Base-by-base conservation (phyloP, 2,113 vertebrate species). In the Solea solea region DNA sequence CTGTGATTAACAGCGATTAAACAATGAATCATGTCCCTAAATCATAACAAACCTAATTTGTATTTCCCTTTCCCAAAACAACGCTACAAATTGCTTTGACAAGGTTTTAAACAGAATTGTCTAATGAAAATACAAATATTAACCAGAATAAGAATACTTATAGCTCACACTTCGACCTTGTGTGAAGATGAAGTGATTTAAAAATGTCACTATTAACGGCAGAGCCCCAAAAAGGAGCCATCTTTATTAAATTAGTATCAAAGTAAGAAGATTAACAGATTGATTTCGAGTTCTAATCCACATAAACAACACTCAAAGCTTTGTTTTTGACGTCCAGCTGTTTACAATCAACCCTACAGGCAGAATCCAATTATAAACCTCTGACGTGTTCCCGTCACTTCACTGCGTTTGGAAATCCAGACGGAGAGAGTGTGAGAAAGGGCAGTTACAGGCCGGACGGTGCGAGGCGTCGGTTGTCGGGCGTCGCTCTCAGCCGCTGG, bases 401-500 rank as follows among this genome's bases (percentile, higher is more conserved):
- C 9, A 44, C 15, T 39, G 9, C 21, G 11, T 53, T 69, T 53
- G 65, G n/a, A n/a, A n/a, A n/a, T n/a, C n/a, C n/a, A n/a, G n/a
- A 69, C 46, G 73, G 49, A 7, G 51, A 76, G 8, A 51, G 54
- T 60, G 39, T 69, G 65, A 80, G 40, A 64, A 73, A 53, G 53
- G 64, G 77, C 25, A 61, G 55, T 49, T 34, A 68, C 61, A 59
- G 25, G 16, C 28, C 28, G 55, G 55, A 53, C 58, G 61, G 55
- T 84, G 9, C 27, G 74, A 82, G 63, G 80, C 81, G 85, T 79
- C 78, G n/a, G n/a, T n/a, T n/a, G n/a, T n/a, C n/a, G n/a, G 78
- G 71, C 64, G 66, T 71, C 76, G 77, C 82, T 86, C 84, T 84
- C 62, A 70, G 75, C n/a, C 56, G 74, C 52, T 69, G 60, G 64